Conservation (phyloP, 1,140 invertebrate genomes). For the Eulimnadia texana region DNA sequence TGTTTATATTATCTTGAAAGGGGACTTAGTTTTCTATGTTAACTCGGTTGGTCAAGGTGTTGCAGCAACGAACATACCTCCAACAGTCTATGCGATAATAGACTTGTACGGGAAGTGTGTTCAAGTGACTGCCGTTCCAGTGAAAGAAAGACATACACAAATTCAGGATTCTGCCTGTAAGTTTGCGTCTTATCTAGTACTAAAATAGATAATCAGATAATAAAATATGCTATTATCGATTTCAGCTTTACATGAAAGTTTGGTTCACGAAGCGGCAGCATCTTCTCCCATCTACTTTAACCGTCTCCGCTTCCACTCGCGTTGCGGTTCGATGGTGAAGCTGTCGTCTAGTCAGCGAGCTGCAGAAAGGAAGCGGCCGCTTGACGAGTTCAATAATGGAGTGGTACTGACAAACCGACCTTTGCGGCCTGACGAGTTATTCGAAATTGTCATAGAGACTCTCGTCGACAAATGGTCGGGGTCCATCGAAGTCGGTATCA, state of each 20-base stretch:
- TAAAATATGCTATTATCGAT: too few relatives aligned
- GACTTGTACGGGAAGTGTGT: conserved; percentile 87
- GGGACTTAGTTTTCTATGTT: conserved; percentile 73
- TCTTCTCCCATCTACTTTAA: conserved; percentile 24
- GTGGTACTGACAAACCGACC: conserved; percentile 82
- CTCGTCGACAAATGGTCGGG: conserved; percentile 87
- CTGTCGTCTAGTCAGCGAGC: conserved; percentile 67
- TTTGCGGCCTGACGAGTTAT: conserved; percentile 72
- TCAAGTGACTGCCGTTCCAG: conserved; percentile 45
- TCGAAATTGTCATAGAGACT: conserved; percentile 81
- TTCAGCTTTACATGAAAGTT: not conserved
- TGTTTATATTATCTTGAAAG: conserved; percentile 33
- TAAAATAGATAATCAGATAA: too few relatives aligned
- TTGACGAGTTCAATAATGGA: conserved; percentile 91
- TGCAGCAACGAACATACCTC: conserved; percentile 59
- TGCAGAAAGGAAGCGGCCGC: conserved; percentile 64
- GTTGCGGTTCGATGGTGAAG: conserved; percentile 74
- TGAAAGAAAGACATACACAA: not conserved
- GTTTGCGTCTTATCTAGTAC: too few relatives aligned
- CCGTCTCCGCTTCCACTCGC: conserved; percentile 68
- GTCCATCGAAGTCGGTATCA: conserved; percentile 86
- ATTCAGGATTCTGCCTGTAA: not conserved
- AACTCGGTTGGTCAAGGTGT: conserved; percentile 78
- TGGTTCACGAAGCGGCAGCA: not conserved
- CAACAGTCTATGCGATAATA: conserved; percentile 64